Evolutionary conservation across 2,113 vertebrate species (phyloP).

Genomic region (Gallinago jamesoni): DNA sequence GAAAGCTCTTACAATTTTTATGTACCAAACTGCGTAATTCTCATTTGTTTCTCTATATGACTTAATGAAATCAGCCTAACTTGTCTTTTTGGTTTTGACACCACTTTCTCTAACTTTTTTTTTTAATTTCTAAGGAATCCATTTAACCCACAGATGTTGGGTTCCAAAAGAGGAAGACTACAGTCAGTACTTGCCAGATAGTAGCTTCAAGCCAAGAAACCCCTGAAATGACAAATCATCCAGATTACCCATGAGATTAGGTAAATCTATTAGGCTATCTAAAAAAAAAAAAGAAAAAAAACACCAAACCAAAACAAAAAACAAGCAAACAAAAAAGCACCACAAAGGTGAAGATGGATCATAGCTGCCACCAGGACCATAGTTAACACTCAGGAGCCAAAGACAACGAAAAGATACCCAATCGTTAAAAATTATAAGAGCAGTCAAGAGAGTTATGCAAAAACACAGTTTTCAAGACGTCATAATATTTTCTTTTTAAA

Average conservation of each 20-base stretch:
- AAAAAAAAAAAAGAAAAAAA: background rate
- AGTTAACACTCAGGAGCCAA: background rate
- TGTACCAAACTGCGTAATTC: background rate
- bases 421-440: background rate
- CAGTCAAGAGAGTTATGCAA: background rate
- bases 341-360: background rate
- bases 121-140: background rate
- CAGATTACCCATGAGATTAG: background rate
- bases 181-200: background rate
- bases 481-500: background rate
- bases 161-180: background rate
- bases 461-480: background rate
- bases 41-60: background rate
- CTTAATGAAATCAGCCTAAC: background rate
- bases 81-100: background rate
- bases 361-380: background rate
- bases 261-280: background rate
- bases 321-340: background rate
- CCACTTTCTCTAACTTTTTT: background rate
- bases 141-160: background rate
- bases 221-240: background rate
- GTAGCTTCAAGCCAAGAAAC: background rate
- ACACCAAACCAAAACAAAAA: too few relatives aligned
- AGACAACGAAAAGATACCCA: background rate
- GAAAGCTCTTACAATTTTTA: background rate